A percentile compares a stretch with the other conserved stretches of the same genome.
Conservation (phyloP, 2,888 invertebrate species). For the Drosophila villosipedis region DNA sequence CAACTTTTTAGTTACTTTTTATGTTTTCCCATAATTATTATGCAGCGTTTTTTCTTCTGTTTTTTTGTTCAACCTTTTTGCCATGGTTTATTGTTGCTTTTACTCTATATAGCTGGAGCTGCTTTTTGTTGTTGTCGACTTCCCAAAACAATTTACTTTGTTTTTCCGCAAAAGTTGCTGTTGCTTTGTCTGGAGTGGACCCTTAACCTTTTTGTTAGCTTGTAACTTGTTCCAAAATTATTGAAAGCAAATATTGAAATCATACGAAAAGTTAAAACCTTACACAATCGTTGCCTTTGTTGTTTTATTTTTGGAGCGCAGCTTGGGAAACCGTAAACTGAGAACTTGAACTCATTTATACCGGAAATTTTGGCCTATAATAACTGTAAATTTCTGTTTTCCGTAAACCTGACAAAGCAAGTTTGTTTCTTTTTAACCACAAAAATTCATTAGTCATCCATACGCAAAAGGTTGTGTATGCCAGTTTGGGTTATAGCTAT, state of each 20-base stretch:
- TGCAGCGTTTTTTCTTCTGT: constrained; percentile 55
- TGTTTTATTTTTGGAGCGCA: background rate
- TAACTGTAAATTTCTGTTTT: constrained; percentile 23
- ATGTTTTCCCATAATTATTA: constrained; percentile 76
- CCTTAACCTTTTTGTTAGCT: constrained; percentile 19
- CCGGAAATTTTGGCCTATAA: constrained; percentile 28
- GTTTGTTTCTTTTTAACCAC: constrained; percentile 31
- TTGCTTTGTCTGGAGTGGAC: constrained; percentile 5
- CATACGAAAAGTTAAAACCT: constrained; percentile 17
- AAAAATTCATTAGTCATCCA: constrained; percentile 42
- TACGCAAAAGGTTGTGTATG: background rate
- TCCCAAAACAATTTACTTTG: constrained; percentile 69
- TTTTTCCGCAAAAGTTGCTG: constrained; percentile 50
- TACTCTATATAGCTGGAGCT: constrained; percentile 14
- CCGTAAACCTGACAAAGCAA: constrained; percentile 21
- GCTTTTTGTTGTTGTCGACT: constrained; percentile 16
- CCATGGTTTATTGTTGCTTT: constrained; percentile 32
- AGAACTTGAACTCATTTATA: constrained; percentile 29
- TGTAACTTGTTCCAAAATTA: constrained; percentile 26
- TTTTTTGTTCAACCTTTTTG: constrained; percentile 33
- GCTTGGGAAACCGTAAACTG: constrained; percentile 42
- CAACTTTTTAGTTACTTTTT: constrained; percentile 59
- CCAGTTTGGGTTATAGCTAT: background rate
- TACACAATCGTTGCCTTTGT: constrained; percentile 19
- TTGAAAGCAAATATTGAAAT: constrained; percentile 54